Percentiles rank a stretch among this genome's conserved stretches.
Conservation (phyloP, 2,113 vertebrate genomes). For the Piprites chloris region DNA sequence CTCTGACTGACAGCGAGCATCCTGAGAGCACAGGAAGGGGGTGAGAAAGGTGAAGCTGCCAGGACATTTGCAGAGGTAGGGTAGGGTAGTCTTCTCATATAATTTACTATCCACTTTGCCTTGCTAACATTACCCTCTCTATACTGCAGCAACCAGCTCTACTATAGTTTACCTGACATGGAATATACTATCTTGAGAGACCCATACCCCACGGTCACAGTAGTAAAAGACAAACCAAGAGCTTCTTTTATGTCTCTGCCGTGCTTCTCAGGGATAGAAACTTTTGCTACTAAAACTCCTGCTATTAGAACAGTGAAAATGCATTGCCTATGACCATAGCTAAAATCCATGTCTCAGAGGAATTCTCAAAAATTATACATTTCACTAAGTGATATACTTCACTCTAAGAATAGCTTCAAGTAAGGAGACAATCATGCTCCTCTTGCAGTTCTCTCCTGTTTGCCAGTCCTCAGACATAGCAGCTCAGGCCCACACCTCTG, state of each 20-base stretch:
- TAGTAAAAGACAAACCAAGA: background rate
- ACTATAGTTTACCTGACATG: fast-evolving
- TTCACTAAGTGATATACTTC: background rate
- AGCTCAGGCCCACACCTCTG: background rate
- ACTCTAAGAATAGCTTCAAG: background rate
- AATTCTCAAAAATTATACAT: background rate
- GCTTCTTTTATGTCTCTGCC: background rate
- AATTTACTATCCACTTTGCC: background rate
- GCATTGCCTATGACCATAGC: background rate
- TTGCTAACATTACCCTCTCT: background rate
- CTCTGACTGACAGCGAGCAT: background rate
- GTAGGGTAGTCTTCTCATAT: background rate
- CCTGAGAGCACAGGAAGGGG: background rate
- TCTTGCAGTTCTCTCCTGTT: background rate
- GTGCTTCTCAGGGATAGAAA: background rate
- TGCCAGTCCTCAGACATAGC: background rate
- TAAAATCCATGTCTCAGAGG: background rate
- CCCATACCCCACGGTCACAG: background rate
- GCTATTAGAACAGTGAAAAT: background rate
- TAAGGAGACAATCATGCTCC: background rate
- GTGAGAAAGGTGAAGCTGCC: background rate
- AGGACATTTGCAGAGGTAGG: background rate
- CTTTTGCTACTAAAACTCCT: background rate
- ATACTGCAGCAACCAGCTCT: background rate
- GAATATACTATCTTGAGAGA: background rate